Percentiles rank a stretch among this genome's conserved stretches.
Conservation (phyloP, 2,113 vertebrate species). For the Tachuris rubrigastra region DNA sequence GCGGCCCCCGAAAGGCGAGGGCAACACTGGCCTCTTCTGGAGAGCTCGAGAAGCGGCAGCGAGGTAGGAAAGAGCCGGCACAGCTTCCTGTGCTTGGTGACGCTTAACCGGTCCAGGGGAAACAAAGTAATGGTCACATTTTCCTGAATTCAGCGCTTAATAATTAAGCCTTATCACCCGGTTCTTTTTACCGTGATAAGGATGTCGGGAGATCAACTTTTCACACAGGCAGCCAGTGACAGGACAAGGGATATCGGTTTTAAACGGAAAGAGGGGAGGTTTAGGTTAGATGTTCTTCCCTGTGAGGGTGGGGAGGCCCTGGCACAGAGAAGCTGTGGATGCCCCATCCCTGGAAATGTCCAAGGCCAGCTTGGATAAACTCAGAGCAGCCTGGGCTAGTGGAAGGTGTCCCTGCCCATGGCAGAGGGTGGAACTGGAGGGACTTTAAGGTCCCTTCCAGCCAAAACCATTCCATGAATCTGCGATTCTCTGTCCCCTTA, state of each 20-base stretch:
- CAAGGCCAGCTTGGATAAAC: background rate
- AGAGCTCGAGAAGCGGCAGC: background rate
- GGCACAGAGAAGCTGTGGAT: background rate
- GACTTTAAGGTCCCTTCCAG: background rate
- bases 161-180: background rate
- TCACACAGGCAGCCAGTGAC: background rate
- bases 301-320: background rate
- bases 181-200: background rate
- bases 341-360: background rate
- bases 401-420: background rate
- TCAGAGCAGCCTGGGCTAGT: background rate
- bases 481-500: background rate
- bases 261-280: background rate
- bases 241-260: background rate
- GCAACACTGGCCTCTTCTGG: conserved; percentile 47
- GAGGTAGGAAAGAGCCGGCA: background rate
- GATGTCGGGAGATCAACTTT: background rate
- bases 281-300: background rate
- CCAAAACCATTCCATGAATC: background rate
- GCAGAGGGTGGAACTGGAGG: background rate
- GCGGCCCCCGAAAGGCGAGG: background rate
- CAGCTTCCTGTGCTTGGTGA: too few species aligned
- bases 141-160: background rate
- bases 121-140: fast-evolving
- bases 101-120: fast-evolving